A percentile compares a stretch with the other conserved stretches of the same genome.
phyloP scores from a whole-genome alignment of 2,113 vertebrate genomes.

The Tenrec ecaudatus region DNA sequence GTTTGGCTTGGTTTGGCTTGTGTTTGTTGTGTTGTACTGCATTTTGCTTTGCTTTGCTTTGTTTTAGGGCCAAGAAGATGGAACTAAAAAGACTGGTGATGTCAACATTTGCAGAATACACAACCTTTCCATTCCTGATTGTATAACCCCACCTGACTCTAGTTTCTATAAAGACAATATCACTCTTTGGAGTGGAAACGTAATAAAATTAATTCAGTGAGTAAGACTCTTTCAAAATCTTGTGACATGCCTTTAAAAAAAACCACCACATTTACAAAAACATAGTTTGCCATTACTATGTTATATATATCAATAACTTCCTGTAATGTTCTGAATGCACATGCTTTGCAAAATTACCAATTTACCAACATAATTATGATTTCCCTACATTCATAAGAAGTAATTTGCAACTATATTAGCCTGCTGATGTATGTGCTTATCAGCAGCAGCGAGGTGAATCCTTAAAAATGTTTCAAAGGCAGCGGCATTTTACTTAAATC shows the following conservation, averaged over 20 bases:
- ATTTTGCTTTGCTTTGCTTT: too few relatives aligned
- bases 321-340: background rate
- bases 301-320: slow-evolving; percentile 24
- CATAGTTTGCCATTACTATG: slow-evolving; percentile 13
- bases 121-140: background rate
- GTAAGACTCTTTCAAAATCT: slow-evolving; percentile 42
- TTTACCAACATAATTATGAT: slow-evolving; percentile 38
- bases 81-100: background rate
- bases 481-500: slow-evolving; percentile 43
- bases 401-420: slow-evolving; percentile 36
- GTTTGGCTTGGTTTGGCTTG: too few relatives aligned
- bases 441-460: background rate
- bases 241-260: slow-evolving; percentile 40
- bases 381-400: slow-evolving; percentile 49
- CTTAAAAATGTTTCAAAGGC: slow-evolving; percentile 52
- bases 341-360: slow-evolving; percentile 45
- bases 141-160: background rate
- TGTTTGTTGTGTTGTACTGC: too few relatives aligned
- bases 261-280: slow-evolving; percentile 15
- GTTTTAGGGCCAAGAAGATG: background rate
- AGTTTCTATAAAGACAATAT: background rate
- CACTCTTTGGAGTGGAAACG: background rate
- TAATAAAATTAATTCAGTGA: slow-evolving; percentile 38
- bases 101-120: background rate
- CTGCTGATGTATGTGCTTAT: background rate